phyloP scores from a whole-genome alignment of 1,140 invertebrate genomes.

The Antheraea pernyi region DNA sequence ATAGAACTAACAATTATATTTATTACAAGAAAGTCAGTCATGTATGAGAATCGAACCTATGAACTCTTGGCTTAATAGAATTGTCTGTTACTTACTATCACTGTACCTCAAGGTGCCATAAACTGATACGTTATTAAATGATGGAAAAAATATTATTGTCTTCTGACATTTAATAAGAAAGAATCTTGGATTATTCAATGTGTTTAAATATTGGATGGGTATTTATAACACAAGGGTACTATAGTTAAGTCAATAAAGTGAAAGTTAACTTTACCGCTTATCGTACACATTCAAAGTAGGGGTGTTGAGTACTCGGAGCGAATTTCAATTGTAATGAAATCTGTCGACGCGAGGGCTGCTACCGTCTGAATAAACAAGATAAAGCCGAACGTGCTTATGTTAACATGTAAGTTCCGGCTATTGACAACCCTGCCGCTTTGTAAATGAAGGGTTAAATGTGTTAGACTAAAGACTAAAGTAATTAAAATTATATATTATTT shows the following conservation, averaged over 20 bases:
- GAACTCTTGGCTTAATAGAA: no score
- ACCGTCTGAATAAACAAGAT: conserved; percentile 20
- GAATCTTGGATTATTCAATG: no score
- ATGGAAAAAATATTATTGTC: no score
- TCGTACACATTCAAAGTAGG: neutral
- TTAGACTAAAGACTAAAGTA: neutral
- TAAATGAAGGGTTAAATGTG: neutral
- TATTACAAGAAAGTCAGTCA: no score
- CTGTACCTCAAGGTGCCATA: no score
- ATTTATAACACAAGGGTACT: no score
- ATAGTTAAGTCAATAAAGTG: neutral
- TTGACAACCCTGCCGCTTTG: neutral
- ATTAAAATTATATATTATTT: neutral
- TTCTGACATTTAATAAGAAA: no score
- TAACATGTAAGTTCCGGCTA: neutral
- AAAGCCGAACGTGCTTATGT: conserved; percentile 14
- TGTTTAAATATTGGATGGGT: no score
- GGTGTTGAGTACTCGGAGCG: conserved; percentile 5
- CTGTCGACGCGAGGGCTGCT: conserved; percentile 16
- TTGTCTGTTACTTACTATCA: no score
- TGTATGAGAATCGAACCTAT: no score
- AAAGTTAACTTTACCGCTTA: neutral
- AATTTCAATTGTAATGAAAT: conserved; percentile 20
- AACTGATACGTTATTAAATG: no score
- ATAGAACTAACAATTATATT: no score